A percentile compares a stretch with the other conserved stretches of the same genome.
Evolutionary conservation across 2,797 vertebrate species (phyloP).

Genomic region (Florisuga fusca): DNA sequence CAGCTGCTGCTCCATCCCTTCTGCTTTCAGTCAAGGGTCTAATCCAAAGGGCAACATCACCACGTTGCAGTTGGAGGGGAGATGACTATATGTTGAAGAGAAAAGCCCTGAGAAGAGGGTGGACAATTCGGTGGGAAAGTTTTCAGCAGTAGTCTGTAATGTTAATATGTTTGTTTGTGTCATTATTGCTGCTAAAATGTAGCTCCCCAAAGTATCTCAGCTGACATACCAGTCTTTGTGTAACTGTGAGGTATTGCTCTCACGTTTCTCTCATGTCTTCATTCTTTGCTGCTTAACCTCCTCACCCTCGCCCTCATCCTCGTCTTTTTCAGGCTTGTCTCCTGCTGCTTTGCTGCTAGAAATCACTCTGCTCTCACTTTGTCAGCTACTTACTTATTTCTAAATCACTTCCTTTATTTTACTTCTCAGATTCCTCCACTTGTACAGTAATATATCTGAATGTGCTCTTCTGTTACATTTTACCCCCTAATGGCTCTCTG

Average conservation of each 20-base stretch:
- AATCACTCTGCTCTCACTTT: slow-evolving; percentile 59
- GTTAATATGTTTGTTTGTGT: background rate
- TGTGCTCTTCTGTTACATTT: background rate
- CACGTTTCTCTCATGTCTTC: slow-evolving; percentile 50
- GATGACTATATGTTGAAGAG: background rate
- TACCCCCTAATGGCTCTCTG: background rate
- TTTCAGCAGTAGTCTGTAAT: background rate
- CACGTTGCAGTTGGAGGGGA: background rate
- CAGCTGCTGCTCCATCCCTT: accelerated
- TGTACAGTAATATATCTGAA: background rate
- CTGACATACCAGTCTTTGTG: slow-evolving; percentile 57
- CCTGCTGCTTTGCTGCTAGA: slow-evolving; percentile 48
- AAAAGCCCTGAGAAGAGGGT: background rate
- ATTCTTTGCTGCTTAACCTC: slow-evolving; percentile 67
- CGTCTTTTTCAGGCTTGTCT: slow-evolving; percentile 12
- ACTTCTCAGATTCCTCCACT: slow-evolving; percentile 36
- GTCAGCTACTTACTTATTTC: slow-evolving; percentile 63
- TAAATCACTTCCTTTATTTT: slow-evolving; percentile 59
- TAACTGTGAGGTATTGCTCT: slow-evolving; percentile 20
- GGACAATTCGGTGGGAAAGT: background rate
- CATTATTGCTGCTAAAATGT: background rate
- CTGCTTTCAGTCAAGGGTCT: background rate
- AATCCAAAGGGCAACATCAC: background rate
- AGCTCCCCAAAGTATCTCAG: slow-evolving; percentile 39
- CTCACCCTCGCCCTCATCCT: slow-evolving; percentile 59